Evolutionary conservation across 2,113 vertebrate species (phyloP), one percentile per base, ranked within the genome.

Genomic region (Eptesicus fuscus): DNA sequence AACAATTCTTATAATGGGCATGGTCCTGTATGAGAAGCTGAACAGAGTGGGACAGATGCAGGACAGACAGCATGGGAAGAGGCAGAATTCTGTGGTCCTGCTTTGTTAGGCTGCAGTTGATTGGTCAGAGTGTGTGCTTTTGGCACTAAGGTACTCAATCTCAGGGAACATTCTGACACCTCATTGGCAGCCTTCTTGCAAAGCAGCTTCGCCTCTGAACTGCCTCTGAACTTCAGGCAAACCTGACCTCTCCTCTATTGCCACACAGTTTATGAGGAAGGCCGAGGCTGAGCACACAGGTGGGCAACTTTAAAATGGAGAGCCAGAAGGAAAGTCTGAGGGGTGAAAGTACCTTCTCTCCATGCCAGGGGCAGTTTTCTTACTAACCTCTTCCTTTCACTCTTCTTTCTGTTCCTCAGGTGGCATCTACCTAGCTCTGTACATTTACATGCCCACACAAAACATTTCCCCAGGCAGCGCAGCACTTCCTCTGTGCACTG

Each of bases 181-280:
- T 92, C 32, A 32, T 1, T 7, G 42, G 47, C 28, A 80, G 40
- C 13, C 56, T 87, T 88, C 79, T 67, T 97, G 89, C 79, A 95
- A 83, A 94, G 20, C 49, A 80, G 8, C 82, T 96, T 96, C 95
- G 95, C 96, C 76, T 76, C 78, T 90, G 44, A 93, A 10, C 56
- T 88, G 95, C 96, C 76, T 76, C 78, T 90, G 44, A 93, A 10
- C 56, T 88, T 83, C 92, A 96, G 49, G 74, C 91, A 92, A 89
- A 78, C 61, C 18, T 89, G 56, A 37, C 94, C 85, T 71, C 63
- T 96, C 37, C 49, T 82, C 28, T 61, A 12, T 37, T 96, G 74
- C 86, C 53, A 1, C 30, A 87, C 56, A 88, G 4, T 44, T 96
- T 89, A 83, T 14, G 79, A 84, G 44, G 51, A 74, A n/a, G 53